Conservation (phyloP, 2,888 invertebrate species). For the Lysandra bellargus region DNA sequence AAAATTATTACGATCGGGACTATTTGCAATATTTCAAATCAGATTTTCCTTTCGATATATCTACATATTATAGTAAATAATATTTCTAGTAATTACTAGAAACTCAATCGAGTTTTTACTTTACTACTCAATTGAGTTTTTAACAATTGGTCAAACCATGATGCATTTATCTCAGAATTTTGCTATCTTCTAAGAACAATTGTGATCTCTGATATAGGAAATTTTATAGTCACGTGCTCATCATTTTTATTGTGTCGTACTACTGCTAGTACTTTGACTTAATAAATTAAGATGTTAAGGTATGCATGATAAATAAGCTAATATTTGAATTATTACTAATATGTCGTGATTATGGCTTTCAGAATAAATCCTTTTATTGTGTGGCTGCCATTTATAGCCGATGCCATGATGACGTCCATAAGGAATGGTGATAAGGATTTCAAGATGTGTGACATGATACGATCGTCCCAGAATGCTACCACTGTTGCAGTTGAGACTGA, state of each 20-base stretch:
- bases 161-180: no score
- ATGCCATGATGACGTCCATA: constrained; percentile 61
- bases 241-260: no score
- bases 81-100: no score
- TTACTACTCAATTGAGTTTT: no score
- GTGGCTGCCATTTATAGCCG: constrained; percentile 66
- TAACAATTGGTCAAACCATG: no score
- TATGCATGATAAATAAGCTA: not conserved
- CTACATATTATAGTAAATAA: no score
- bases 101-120: no score
- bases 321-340: not conserved
- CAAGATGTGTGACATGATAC: constrained; percentile 64
- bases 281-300: not conserved
- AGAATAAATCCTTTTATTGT: constrained; percentile 63
- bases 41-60: no score
- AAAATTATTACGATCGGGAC: constrained; percentile 37
- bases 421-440: constrained; percentile 51
- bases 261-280: not conserved
- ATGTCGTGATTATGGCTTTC: constrained; percentile 38
- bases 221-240: no score
- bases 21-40: not conserved
- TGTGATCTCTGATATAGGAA: no score
- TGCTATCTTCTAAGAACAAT: no score
- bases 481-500: constrained; percentile 31
- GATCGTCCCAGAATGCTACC: constrained; percentile 48